A percentile compares a stretch with the other conserved stretches of the same genome.
These are phyloP conservation scores for Tragelaphus oryx DNA, from an alignment of 2,797 vertebrate genomes.

Conservation along the genomic window DNA sequence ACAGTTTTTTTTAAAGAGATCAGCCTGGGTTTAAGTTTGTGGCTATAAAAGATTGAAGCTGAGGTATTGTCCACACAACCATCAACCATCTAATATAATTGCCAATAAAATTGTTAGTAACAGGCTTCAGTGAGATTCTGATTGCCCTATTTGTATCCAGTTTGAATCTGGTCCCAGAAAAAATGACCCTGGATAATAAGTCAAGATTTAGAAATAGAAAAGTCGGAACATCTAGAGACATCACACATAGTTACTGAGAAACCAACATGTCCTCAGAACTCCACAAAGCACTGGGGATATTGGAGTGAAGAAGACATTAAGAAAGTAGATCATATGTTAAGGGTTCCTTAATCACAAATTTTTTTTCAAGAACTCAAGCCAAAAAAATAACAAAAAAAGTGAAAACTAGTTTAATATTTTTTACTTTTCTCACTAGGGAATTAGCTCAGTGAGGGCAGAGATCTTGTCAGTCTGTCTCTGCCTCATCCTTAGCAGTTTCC, in stretches of 20 bases:
- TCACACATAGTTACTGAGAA: neutral
- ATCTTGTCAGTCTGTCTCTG: neutral
- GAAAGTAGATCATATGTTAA: neutral
- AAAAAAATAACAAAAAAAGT: neutral
- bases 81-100: neutral
- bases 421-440: neutral
- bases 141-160: neutral
- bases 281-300: neutral
- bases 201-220: constrained; percentile 1
- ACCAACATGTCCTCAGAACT: neutral
- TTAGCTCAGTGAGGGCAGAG: neutral
- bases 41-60: neutral
- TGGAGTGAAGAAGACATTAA: neutral
- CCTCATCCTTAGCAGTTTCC: neutral
- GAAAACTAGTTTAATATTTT: neutral
- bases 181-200: neutral
- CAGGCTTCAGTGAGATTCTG: too few species aligned
- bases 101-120: too few species aligned
- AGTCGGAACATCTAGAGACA: neutral
- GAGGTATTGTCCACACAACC: neutral
- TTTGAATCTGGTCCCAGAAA: neutral
- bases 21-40: neutral
- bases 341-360: neutral
- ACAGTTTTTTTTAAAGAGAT: neutral
- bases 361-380: neutral